phyloP scores from a whole-genome alignment of 2,797 vertebrate genomes.

The Rhadinocentrus ornatus region DNA sequence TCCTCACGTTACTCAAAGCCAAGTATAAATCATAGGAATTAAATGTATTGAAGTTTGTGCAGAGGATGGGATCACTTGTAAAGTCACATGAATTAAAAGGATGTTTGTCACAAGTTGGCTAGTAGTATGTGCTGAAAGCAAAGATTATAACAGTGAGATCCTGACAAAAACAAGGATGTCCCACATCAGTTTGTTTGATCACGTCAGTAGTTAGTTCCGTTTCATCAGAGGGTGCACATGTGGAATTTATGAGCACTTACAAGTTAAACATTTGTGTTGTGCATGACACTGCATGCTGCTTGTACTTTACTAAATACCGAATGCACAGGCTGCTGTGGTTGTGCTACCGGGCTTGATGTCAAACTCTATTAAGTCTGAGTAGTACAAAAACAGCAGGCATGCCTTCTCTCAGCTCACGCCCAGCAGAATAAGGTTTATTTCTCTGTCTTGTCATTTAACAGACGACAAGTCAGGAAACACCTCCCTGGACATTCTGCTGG shows the following conservation, averaged over 20 bases:
- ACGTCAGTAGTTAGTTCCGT: not conserved
- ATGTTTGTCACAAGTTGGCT: too few relatives aligned
- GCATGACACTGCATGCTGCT: not conserved
- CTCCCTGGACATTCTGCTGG: constrained; percentile 93
- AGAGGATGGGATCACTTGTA: constrained; percentile 2
- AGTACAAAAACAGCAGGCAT: not conserved
- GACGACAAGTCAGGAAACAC: constrained; percentile 90
- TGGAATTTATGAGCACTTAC: not conserved
- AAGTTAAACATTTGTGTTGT: not conserved
- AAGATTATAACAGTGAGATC: not conserved
- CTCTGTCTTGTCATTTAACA: constrained; percentile 63
- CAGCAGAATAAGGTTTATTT: constrained; percentile 12
- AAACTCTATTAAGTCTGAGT: not conserved
- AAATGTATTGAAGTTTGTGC: not conserved
- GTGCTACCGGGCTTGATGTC: not conserved
- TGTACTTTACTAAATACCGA: not conserved
- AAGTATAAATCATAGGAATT: constrained; percentile 2
- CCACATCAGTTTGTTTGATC: not conserved
- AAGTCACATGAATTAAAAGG: too few relatives aligned
- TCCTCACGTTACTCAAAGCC: not conserved
- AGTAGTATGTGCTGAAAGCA: too few relatives aligned
- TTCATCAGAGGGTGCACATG: not conserved
- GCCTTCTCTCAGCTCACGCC: not conserved
- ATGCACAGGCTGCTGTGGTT: not conserved
- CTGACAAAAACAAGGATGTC: not conserved